These are phyloP conservation scores for Conus ventricosus DNA, from an alignment of 1,140 invertebrate genomes.

Conservation along the genomic window DNA sequence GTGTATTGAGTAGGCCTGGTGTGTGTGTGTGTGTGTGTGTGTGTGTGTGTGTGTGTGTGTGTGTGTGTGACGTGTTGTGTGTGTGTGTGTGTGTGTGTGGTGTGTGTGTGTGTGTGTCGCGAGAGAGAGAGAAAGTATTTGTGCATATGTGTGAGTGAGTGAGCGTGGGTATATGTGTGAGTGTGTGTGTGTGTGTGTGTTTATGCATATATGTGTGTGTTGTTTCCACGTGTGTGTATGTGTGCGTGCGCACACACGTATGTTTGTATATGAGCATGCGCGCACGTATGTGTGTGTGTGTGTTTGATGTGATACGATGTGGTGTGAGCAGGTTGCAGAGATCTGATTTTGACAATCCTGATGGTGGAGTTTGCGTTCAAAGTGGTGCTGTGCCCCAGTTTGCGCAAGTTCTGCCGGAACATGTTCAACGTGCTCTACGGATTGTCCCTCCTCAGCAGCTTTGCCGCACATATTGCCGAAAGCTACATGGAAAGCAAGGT, in stretches of 20 bases:
- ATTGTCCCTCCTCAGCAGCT: neutral
- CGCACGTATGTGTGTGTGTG: neutral
- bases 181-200: slow-evolving; percentile 7
- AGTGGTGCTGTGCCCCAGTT: neutral
- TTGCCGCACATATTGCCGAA: neutral
- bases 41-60: too few species aligned
- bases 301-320: neutral
- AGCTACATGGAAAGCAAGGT: too few species aligned
- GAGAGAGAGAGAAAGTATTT: neutral
- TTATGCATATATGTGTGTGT: neutral
- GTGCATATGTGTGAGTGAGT: neutral
- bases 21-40: too few species aligned
- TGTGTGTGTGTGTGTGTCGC: neutral
- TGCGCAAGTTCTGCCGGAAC: neutral
- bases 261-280: neutral
- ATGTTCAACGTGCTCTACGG: neutral
- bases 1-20: too few species aligned
- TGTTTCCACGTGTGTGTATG: too few species aligned
- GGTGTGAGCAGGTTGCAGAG: too few species aligned
- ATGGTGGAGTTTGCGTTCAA: neutral
- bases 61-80: too few species aligned
- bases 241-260: neutral
- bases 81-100: neutral
- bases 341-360: neutral
- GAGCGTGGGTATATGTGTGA: neutral